A percentile compares a stretch with the other conserved stretches of the same genome.
These are phyloP conservation scores for Catalaphyllia jardinei DNA, from an alignment of 64 coral and sea anemone genomes.

Conservation along the genomic window DNA sequence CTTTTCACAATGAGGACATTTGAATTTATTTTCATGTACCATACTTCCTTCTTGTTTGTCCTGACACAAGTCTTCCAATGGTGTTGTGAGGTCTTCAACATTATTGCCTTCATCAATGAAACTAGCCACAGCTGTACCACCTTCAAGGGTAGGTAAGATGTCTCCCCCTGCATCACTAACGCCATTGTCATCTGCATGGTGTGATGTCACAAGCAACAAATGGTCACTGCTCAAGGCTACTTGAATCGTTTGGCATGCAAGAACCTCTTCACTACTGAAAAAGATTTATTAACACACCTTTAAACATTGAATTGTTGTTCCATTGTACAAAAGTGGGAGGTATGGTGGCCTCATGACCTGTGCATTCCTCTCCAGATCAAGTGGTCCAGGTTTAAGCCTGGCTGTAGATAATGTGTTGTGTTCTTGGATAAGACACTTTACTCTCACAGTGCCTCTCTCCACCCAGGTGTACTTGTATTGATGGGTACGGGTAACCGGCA, in stretches of 20 bases:
- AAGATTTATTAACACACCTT: background rate
- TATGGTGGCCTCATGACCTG: background rate
- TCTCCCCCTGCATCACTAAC: background rate
- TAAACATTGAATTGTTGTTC: too few relatives aligned
- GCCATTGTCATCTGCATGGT: background rate
- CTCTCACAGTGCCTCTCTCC: too few relatives aligned
- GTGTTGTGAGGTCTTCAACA: background rate
- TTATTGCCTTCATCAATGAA: background rate
- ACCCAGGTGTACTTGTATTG: too few relatives aligned
- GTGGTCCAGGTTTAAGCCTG: too few relatives aligned
- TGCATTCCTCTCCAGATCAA: too few relatives aligned
- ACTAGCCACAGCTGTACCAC: background rate
- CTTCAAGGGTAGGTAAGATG: background rate
- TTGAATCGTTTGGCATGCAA: background rate
- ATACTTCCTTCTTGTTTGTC: background rate
- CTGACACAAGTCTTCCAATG: background rate
- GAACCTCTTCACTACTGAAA: slow-evolving; percentile 2
- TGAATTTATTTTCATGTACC: background rate
- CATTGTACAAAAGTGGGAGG: too few relatives aligned
- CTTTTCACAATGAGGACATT: slow-evolving; percentile 33
- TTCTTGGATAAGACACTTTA: too few relatives aligned
- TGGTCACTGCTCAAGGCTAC: background rate
- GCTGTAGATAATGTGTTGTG: too few relatives aligned
- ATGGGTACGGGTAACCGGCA: too few relatives aligned
- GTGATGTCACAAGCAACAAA: background rate